Conservation (phyloP, 2,888 invertebrate species). For the Phrixothrix hirtus region DNA sequence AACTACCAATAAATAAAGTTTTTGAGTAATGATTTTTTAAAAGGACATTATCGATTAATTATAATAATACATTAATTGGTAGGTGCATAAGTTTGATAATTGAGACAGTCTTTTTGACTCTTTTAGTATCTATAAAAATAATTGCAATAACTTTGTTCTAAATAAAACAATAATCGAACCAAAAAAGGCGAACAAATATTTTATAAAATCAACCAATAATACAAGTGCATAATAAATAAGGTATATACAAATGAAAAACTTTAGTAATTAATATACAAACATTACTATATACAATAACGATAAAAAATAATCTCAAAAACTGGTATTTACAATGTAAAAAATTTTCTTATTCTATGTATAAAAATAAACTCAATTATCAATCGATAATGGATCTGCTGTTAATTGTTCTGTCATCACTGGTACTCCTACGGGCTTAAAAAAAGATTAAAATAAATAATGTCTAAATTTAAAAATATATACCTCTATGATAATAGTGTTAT, state of each 20-base stretch:
- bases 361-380: constrained; percentile 16
- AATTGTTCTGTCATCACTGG: constrained; percentile 22
- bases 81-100: too few relatives aligned
- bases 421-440: constrained; percentile 24
- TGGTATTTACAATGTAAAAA: constrained; percentile 2
- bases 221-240: constrained; percentile 6
- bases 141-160: neutral
- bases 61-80: too few relatives aligned
- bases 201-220: neutral
- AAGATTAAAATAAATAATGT: constrained; percentile 1
- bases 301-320: constrained; percentile 16
- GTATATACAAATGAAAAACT: constrained; percentile 6
- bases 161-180: neutral
- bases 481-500: constrained; percentile 51
- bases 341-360: neutral
- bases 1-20: too few relatives aligned
- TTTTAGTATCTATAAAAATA: too few relatives aligned
- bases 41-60: too few relatives aligned
- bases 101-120: too few relatives aligned
- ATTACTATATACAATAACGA: constrained; percentile 16
- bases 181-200: neutral
- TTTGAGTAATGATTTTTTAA: too few relatives aligned
- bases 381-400: constrained; percentile 18
- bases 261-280: constrained; percentile 16
- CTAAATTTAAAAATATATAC: constrained; percentile 37